Base-by-base conservation (phyloP, 2,797 vertebrate genomes). In the Craterocephalus amniculus region DNA sequence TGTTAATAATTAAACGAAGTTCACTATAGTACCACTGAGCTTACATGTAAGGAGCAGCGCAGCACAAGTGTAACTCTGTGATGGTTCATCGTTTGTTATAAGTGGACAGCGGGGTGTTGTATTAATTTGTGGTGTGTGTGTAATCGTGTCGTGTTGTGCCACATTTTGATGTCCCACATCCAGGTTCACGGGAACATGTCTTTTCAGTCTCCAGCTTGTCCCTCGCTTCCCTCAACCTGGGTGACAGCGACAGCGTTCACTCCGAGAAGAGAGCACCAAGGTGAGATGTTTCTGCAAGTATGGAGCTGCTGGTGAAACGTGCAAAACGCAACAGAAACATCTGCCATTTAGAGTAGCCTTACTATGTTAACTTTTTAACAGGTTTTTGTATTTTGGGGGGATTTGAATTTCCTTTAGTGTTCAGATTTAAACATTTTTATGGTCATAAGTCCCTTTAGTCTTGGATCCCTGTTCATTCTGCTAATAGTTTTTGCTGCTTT, bases 171-270 rank as follows among this genome's bases (percentile, higher is more conserved):
- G 83, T 94, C 87, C 85, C 76, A 87, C 91, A 84, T 93, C 84
- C 90, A 95, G 95, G 93, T 94, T 96, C 95, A 96, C 92, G 92
- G 67, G 93, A 95, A 91, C 89, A 80, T 97, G 92, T 97, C 88
- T 95, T 95, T 96, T 95, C 95, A 99, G 98, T 97, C 83, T 99
- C 97, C 89, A 98, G 97, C 89, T 94, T 99, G 84, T 98, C 97
- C 82, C 85, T 99, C 84, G 97, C 97, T 16, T 99, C 97, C 12
- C 94, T 99, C 87, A 97, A 92, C 91, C 94, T 96, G 67, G 96
- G 95, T 63, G 97, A 99, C 85, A 95, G 86, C n/a, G 95, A 97
- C 84, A 97, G 96, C 18, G 77, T 96, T 84, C 95, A 94, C 63
- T 97, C 97, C 13, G 97, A 97, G 81, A 98, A 96, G 94, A 96